Evolutionary conservation across 1,140 invertebrate genomes (phyloP).

Genomic region (Drosophila murphyi): DNA sequence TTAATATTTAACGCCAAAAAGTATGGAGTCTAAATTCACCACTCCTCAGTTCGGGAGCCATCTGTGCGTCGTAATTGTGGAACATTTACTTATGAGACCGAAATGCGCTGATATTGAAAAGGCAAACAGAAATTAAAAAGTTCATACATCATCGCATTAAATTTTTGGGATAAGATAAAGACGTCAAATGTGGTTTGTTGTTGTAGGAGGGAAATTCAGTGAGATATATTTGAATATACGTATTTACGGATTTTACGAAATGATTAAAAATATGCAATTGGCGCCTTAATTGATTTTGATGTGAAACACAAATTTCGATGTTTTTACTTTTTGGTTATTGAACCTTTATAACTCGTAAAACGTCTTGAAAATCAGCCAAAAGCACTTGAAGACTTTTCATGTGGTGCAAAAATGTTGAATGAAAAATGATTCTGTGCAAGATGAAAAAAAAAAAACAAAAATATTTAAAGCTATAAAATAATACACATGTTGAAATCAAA

Average conservation of each 20-base stretch:
- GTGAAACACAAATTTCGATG: conserved; percentile 68
- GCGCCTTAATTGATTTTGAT: conserved; percentile 78
- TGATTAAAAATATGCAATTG: conserved; percentile 74
- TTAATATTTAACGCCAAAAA: not conserved
- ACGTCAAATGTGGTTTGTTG: conserved; percentile 66
- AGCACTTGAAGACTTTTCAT: conserved; percentile 69
- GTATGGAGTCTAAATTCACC: not conserved
- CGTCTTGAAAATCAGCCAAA: conserved; percentile 23
- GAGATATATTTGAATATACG: conserved; percentile 43
- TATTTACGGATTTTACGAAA: conserved; percentile 35
- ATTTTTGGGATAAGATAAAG: conserved; percentile 81
- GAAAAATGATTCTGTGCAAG: conserved; percentile 31
- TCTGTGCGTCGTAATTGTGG: conserved; percentile 18
- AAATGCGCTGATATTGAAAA: conserved; percentile 18
- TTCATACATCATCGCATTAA: conserved; percentile 83
- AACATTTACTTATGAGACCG: conserved; percentile 24
- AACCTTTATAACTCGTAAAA: conserved; percentile 55
- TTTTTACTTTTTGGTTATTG: conserved; percentile 63
- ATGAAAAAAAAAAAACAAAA: conserved; percentile 3
- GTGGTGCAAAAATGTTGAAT: conserved; percentile 73
- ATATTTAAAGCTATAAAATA: not conserved
- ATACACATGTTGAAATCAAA: not conserved
- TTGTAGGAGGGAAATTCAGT: conserved; percentile 34
- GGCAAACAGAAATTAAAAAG: conserved; percentile 66
- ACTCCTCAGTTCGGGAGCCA: conserved; percentile 1